These are phyloP conservation scores for Halocaridina rubra DNA, from an alignment of 2,888 invertebrate genomes.

Conservation along the genomic window DNA sequence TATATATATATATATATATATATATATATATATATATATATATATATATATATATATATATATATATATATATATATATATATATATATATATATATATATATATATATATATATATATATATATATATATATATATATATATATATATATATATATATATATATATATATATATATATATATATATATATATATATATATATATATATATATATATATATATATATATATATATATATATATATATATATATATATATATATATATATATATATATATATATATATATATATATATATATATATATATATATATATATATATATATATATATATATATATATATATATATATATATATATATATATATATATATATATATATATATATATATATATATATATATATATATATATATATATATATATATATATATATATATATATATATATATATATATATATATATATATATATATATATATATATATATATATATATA, in stretches of 20 bases:
- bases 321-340: no score
- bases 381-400: background rate
- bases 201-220: slow-evolving; percentile 1
- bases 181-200: background rate
- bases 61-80: background rate
- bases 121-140: background rate
- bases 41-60: background rate
- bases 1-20: background rate
- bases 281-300: no score
- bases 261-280: background rate
- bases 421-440: background rate
- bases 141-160: slow-evolving; percentile 1
- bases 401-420: slow-evolving; percentile 2
- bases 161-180: background rate
- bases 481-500: background rate
- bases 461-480: background rate
- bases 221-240: background rate
- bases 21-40: background rate
- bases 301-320: no score
- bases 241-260: background rate
- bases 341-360: background rate
- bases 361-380: background rate
- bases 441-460: background rate
- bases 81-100: background rate
- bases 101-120: background rate